Evolutionary conservation across 92 coral and sea anemone genomes (phyloP).

Genomic region (Porites rus): DNA sequence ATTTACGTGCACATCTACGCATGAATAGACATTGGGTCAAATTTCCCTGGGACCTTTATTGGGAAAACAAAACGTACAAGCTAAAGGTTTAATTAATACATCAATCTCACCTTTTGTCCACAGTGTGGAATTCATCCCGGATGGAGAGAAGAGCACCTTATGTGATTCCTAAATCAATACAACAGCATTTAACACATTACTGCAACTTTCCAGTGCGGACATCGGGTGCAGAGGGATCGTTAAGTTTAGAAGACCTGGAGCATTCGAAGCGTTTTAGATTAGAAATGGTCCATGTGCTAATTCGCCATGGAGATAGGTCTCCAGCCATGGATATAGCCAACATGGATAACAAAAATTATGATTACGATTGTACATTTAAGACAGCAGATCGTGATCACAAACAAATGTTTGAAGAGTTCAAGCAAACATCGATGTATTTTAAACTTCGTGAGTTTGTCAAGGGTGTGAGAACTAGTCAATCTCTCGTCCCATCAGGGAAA

Average conservation of each 20-base stretch:
- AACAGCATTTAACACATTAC: slow-evolving; percentile 36
- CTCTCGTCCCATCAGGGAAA: slow-evolving; percentile 26
- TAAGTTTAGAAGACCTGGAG: slow-evolving; percentile 35
- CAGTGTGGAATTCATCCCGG: slow-evolving; percentile 44
- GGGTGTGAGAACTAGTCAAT: slow-evolving; percentile 20
- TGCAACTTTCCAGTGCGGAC: slow-evolving; percentile 85
- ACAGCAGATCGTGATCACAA: slow-evolving; percentile 35
- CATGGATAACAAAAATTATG: slow-evolving; percentile 53
- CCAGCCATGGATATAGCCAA: slow-evolving; percentile 55
- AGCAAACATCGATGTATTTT: slow-evolving; percentile 39
- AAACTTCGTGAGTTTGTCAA: slow-evolving; percentile 32
- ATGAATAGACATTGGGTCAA: too few relatives aligned
- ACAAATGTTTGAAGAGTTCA: slow-evolving; percentile 66
- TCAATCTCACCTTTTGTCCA: background rate
- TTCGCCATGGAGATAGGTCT: slow-evolving; percentile 96
- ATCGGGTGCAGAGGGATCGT: slow-evolving; percentile 72
- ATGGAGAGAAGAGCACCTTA: background rate
- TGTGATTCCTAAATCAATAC: background rate
- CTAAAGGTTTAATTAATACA: background rate
- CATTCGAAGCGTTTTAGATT: slow-evolving; percentile 52
- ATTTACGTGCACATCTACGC: too few relatives aligned
- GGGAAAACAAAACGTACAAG: too few relatives aligned
- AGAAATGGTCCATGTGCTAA: slow-evolving; percentile 77
- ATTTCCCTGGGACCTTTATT: too few relatives aligned
- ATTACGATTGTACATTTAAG: slow-evolving; percentile 75